phyloP scores from a whole-genome alignment of 2,888 invertebrate species.

The Onthophagus sagittarius region DNA sequence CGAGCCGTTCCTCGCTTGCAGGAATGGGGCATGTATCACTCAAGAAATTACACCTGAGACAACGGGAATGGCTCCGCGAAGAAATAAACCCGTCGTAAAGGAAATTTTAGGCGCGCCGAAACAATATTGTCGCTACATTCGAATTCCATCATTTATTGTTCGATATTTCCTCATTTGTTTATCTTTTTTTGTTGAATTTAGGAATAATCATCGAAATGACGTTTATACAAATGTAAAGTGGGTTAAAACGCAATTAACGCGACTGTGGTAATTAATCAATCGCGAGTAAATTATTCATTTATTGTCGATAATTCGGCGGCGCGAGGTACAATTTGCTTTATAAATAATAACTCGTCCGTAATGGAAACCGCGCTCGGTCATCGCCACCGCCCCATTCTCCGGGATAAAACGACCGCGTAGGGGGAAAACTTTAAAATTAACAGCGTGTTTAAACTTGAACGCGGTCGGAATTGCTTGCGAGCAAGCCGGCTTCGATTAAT shows the following conservation, averaged over 20 bases:
- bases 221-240: background rate
- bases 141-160: too few species aligned
- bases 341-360: background rate
- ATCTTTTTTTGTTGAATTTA: too few species aligned
- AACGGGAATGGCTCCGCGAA: background rate
- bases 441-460: background rate
- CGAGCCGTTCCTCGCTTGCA: background rate
- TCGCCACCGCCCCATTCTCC: background rate
- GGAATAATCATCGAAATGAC: background rate
- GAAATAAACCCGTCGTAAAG: background rate
- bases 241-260: background rate
- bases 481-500: constrained; percentile 20
- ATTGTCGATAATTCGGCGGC: background rate
- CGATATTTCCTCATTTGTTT: too few species aligned
- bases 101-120: background rate
- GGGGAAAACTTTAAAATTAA: background rate
- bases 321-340: background rate
- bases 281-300: background rate
- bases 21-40: background rate
- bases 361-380: background rate
- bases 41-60: background rate
- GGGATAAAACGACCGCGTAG: background rate
- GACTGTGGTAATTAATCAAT: background rate
- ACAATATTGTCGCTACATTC: background rate
- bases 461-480: constrained; percentile 2